Evolutionary conservation across 2,888 invertebrate species (phyloP).

Genomic region (Harpalus rubripes): DNA sequence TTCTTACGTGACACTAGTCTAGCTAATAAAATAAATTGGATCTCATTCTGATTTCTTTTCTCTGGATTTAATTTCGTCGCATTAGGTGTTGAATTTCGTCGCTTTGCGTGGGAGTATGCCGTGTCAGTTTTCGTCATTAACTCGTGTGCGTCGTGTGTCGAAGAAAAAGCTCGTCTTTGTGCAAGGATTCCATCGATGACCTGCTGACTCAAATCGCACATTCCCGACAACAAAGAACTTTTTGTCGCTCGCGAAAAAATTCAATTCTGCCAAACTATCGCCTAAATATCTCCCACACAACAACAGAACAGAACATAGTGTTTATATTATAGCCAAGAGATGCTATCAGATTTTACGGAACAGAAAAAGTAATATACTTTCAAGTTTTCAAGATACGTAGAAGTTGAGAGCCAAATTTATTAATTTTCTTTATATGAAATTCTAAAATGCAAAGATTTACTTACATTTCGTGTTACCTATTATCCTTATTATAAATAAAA

Average conservation of each 20-base stretch:
- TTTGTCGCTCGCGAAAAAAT: conserved; percentile 26
- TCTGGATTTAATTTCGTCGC: neutral
- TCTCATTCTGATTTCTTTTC: too few species aligned
- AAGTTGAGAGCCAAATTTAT: too few species aligned
- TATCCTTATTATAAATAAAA: too few species aligned
- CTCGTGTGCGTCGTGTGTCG: neutral
- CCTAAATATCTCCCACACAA: conserved; percentile 20
- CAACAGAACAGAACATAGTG: neutral
- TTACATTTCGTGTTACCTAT: too few species aligned
- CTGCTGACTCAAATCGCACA: conserved; percentile 56
- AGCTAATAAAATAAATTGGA: too few species aligned
- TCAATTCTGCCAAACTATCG: conserved; percentile 42
- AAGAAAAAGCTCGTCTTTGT: conserved; percentile 33
- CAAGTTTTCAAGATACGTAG: too few species aligned
- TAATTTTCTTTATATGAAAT: too few species aligned
- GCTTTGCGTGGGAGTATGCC: neutral
- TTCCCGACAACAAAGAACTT: conserved; percentile 50
- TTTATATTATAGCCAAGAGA: conserved; percentile 5
- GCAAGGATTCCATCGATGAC: conserved; percentile 50
- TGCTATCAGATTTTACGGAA: neutral
- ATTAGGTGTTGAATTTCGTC: neutral
- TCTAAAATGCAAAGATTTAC: too few species aligned
- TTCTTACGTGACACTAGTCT: too few species aligned
- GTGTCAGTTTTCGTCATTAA: conserved; percentile 56
- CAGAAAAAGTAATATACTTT: too few species aligned